Evolutionary conservation across 2,113 vertebrate genomes (phyloP).

Genomic region (Pipa parva): DNA sequence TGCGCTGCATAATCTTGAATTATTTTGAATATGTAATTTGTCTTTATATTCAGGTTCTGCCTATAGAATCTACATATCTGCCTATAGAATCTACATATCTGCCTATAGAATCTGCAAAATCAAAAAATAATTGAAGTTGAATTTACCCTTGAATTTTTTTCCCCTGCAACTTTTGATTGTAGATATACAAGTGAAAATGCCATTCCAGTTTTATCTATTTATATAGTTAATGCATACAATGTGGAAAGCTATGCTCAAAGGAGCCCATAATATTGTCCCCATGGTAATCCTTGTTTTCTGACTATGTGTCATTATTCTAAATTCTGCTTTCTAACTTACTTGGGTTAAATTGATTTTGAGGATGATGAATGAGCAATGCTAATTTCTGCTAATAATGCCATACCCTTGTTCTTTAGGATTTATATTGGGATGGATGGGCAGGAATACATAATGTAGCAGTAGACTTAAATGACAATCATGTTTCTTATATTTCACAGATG

Average conservation of each 20-base stretch:
- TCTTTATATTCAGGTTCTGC: too few species aligned
- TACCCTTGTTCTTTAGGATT: constrained; percentile 4
- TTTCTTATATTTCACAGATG: constrained; percentile 12
- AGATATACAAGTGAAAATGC: too few species aligned
- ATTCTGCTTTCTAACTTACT: background rate
- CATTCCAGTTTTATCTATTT: too few species aligned
- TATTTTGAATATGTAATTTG: too few species aligned
- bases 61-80: too few species aligned
- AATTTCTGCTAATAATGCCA: constrained; percentile 2
- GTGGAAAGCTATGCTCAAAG: background rate
- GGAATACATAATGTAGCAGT: background rate
- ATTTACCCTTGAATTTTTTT: too few species aligned
- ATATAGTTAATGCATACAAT: background rate
- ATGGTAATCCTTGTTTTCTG: background rate
- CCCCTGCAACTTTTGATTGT: too few species aligned
- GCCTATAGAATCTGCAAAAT: too few species aligned
- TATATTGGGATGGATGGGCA: background rate
- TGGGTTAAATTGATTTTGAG: constrained; percentile 7
- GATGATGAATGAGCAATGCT: constrained; percentile 19
- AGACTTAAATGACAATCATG: background rate
- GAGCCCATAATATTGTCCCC: background rate
- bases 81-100: too few species aligned
- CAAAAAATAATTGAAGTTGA: too few species aligned
- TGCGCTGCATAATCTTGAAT: too few species aligned
- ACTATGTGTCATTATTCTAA: background rate